These are phyloP conservation scores for Bradysia coprophila DNA, from an alignment of 1,140 invertebrate genomes.

Conservation along the genomic window DNA sequence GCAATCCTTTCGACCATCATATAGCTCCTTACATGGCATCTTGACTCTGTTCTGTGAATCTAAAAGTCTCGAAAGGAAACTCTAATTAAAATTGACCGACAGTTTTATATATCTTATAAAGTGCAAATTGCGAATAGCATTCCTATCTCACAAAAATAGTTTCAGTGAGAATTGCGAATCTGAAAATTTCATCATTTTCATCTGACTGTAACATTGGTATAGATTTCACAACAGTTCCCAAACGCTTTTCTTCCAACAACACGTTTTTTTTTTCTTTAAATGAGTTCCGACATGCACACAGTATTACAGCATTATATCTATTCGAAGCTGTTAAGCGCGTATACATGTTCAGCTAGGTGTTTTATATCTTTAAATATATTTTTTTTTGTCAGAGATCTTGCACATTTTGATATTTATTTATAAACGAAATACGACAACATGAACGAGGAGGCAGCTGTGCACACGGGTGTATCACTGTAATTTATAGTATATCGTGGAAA, in stretches of 20 bases:
- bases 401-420: not conserved
- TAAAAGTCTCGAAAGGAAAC: not conserved
- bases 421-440: not conserved
- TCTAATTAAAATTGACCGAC: not conserved
- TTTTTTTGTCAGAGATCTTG: not conserved
- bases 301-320: not conserved
- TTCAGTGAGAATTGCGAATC: too few species aligned
- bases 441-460: not conserved
- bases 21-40: not conserved
- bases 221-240: too few species aligned
- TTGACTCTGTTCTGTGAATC: not conserved
- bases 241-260: too few species aligned
- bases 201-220: too few species aligned
- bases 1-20: not conserved
- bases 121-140: too few species aligned
- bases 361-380: not conserved
- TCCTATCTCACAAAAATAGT: too few species aligned
- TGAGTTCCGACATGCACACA: not conserved
- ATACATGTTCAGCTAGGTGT: too few species aligned
- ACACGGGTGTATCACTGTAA: not conserved
- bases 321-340: too few species aligned
- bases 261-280: too few species aligned
- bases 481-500: not conserved
- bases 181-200: too few species aligned
- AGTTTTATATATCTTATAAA: not conserved